These are phyloP conservation scores for Oscheius sp. DNA, from an alignment of 2,888 invertebrate species.

Conservation along the genomic window DNA sequence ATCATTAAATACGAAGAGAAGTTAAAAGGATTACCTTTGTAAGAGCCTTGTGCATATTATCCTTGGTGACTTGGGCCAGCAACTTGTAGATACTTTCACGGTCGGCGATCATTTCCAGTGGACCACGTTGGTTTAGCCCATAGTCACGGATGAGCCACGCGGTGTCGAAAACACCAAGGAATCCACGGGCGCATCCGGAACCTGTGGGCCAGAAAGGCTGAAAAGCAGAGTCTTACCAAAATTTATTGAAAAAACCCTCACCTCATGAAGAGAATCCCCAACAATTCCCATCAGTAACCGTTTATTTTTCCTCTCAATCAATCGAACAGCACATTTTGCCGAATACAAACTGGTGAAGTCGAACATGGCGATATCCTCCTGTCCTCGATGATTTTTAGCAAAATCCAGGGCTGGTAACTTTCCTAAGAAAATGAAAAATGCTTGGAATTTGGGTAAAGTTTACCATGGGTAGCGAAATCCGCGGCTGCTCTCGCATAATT, in stretches of 20 bases:
- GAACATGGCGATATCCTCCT: constrained; percentile 84
- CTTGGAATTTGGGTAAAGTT: not conserved
- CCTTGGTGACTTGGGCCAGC: constrained; percentile 93
- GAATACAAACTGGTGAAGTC: constrained; percentile 99
- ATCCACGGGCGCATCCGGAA: constrained; percentile 96
- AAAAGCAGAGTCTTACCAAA: no score
- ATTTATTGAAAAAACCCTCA: constrained; percentile 71
- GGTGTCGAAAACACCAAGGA: constrained; percentile 93
- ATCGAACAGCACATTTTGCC: constrained; percentile 84
- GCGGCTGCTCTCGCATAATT: constrained; percentile 93
- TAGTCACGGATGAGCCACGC: constrained; percentile 93
- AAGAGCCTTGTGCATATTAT: constrained; percentile 80
- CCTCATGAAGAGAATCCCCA: constrained; percentile 94
- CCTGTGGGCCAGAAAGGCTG: constrained; percentile 95
- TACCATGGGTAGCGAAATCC: constrained; percentile 83
- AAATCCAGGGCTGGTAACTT: constrained; percentile 80
- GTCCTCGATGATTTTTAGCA: constrained; percentile 96
- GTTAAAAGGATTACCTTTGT: constrained; percentile 37
- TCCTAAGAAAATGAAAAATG: constrained; percentile 10
- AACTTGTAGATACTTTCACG: constrained; percentile 91
- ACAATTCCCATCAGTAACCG: constrained; percentile 89
- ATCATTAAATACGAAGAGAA: not conserved
- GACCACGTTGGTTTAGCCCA: constrained; percentile 79
- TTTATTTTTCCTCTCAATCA: constrained; percentile 83
- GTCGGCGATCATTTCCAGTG: constrained; percentile 84